phyloP scores from a whole-genome alignment of 2,888 invertebrate species.

The Teleogryllus oceanicus region DNA sequence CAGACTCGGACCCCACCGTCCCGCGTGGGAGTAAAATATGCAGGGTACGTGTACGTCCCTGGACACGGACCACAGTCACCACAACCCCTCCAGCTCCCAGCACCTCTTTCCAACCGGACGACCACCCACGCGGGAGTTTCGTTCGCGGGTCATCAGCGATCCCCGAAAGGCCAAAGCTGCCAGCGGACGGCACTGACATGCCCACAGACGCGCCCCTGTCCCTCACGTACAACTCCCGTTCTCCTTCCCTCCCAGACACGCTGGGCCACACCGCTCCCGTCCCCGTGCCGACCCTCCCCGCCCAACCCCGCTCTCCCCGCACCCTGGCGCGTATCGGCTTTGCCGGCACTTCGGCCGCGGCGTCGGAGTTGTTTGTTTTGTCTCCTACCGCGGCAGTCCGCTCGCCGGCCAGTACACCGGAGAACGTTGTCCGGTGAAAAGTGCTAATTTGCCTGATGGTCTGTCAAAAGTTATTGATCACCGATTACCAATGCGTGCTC shows the following conservation, averaged over 20 bases:
- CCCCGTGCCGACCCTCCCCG: not conserved
- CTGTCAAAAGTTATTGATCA: slow-evolving; percentile 39
- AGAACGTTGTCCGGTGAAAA: slow-evolving; percentile 28
- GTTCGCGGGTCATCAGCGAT: slow-evolving; percentile 6
- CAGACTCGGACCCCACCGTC: too few relatives aligned
- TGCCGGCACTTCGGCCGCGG: slow-evolving; percentile 12
- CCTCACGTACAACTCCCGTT: not conserved
- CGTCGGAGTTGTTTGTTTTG: slow-evolving; percentile 21
- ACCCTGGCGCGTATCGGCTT: not conserved
- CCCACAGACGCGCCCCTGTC: not conserved
- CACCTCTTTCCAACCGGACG: too few relatives aligned
- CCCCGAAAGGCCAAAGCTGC: not conserved
- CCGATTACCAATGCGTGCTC: slow-evolving; percentile 31
- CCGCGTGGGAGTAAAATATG: too few relatives aligned
- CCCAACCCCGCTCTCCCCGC: not conserved
- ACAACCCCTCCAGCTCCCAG: too few relatives aligned
- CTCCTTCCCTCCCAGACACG: not conserved
- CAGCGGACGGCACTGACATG: not conserved
- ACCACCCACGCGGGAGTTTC: not conserved
- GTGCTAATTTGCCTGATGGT: slow-evolving; percentile 38
- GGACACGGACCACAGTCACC: too few relatives aligned
- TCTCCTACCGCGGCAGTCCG: slow-evolving; percentile 11
- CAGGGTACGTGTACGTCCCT: too few relatives aligned
- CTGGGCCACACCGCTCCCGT: not conserved
- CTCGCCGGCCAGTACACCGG: slow-evolving; percentile 9